Evolutionary conservation across 2,888 invertebrate genomes (phyloP), one percentile per base, ranked within the genome.

Genomic region (Atherix ibis): DNA sequence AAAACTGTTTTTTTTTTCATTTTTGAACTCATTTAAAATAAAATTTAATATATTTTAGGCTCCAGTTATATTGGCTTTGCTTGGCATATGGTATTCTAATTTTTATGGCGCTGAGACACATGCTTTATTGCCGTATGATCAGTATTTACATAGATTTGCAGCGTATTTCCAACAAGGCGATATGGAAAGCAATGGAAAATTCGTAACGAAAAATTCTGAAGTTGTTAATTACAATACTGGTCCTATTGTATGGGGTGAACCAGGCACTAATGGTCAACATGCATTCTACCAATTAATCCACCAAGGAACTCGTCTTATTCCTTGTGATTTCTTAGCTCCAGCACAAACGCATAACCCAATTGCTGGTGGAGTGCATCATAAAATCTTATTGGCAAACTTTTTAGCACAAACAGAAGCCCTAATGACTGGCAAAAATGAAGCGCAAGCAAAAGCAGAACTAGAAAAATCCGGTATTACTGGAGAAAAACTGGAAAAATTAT

Each of bases 121-220:
- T 53, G 88, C 94, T 1, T 65, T 99, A 5, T 65, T 99, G 37
- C 98, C 98, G 0, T 99, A 99, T 58, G 98, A 99, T 62, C 98
- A 98, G 64, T 95, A 98, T 59, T 63, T 99, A 50, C 98, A 98
- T 59, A 76, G 97, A 58, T 97, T 98, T 64, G 91, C 98, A 8
- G 97, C 98, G 12, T 99, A 98, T 62, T 97, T 98, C 68, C 98
- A 99, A 63, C 98, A 99, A 66, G 95, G 95, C 4, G 97, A 97
- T 53, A 97, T 99, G 98, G 98, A 99, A 63, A 92, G 92, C 44
- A 98, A 98, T 62, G 98, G 98, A 42, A 98, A 99, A 65, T 82
- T 80, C 51, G 82, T 87, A 18, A 84, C 83, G 1, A 71, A 79
- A 19, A 64, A 68, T 10, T 81, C 82, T 0, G 58, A 70, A 38